Evolutionary conservation across 2,888 invertebrate genomes (phyloP), one percentile per base, ranked within the genome.

Genomic region (Charanyca ferruginea): DNA sequence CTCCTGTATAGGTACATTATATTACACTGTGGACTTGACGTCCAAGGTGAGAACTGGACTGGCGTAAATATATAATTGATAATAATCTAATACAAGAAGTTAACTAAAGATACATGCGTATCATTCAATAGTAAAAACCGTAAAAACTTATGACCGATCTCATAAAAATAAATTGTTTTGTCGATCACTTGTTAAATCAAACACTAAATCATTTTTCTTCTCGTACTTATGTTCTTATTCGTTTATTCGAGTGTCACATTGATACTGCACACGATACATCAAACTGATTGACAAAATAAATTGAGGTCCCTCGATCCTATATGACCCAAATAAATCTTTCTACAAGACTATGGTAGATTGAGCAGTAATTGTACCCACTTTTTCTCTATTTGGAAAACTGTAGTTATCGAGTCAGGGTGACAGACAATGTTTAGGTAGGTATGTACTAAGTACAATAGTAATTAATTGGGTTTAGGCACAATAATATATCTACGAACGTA

Each of bases 201-300:
- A 45, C 8, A 28, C 22, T 41, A 41, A 48, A 51, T 25, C 2
- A 28, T 73, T 73, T 52, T 48, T 42, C 22, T 57, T 71, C 28
- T 28, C 8, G 8, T 3, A n/a, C n/a, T n/a, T n/a, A 45, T 9
- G 5, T 28, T 25, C 9, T 16, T 44, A 51, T 51, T 52, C 32
- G 45, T 47, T 57, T 25, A 47, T 42, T 57, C 8, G 18, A 3
- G 44, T 44, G 42, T 42, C 53, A 45, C 28, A 57, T 20, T 35
- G 28, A 52, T 18, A 38, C 11, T 38, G 57, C 47, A 53, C 20
- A 25, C 23, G 28, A 44, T 49, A 70, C 45, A 61, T 60, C 45
- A 58, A 77, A 64, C 9, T 49, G 77, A 77, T 70, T 16, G 45
- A 49, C 45, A 32, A 76, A 72, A 58, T 61, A 77, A 60, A 77